Conservation (phyloP, 2,113 vertebrate genomes). For the Syrrhaptes paradoxus region DNA sequence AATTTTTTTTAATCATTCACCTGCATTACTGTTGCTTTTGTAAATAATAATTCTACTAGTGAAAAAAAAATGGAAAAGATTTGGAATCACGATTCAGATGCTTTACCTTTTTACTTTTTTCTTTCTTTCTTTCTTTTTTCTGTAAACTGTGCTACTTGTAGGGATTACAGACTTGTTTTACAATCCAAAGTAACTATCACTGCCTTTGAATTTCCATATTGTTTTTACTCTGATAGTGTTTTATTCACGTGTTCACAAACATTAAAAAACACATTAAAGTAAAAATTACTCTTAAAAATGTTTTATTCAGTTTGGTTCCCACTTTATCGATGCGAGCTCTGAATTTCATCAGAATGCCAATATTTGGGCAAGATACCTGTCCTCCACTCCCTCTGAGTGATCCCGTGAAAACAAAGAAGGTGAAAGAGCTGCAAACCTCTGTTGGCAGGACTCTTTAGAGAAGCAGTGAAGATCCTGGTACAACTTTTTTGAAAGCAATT, state of each 20-base stretch:
- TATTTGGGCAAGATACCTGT: not conserved
- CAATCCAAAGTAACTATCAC: not conserved
- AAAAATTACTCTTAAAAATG: not conserved
- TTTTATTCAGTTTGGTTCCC: not conserved
- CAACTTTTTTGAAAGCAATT: not conserved
- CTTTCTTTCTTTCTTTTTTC: not conserved
- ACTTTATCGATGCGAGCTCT: not conserved
- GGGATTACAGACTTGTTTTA: not conserved
- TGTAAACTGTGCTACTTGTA: not conserved
- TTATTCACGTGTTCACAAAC: not conserved
- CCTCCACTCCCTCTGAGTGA: not conserved
- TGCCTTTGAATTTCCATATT: not conserved
- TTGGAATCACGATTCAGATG: not conserved
- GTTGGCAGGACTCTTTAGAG: not conserved
- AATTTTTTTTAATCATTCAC: not conserved
- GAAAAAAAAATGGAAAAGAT: not conserved
- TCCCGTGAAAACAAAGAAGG: not conserved
- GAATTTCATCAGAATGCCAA: not conserved
- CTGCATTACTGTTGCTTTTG: not conserved
- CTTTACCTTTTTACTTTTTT: not conserved
- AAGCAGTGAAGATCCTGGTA: not conserved
- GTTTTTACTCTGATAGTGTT: not conserved
- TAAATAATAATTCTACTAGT: not conserved
- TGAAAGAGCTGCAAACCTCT: not conserved
- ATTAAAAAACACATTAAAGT: not conserved